Evolutionary conservation across 2,888 invertebrate genomes (phyloP), one percentile per base, ranked within the genome.

Genomic region (Crematogaster levior): DNA sequence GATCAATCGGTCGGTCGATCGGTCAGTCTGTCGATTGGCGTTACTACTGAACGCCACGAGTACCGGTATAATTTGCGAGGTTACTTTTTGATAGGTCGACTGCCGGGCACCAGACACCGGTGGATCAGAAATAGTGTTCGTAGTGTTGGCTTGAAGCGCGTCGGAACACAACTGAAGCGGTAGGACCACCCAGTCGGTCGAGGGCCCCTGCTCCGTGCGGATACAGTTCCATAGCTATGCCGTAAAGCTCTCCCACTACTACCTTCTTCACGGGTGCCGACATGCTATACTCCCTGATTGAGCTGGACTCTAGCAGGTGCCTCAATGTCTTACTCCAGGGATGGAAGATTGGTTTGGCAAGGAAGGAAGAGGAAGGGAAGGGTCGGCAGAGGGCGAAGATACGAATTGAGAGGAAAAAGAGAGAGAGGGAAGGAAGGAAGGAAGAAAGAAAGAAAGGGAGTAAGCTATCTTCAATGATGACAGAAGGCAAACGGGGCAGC

Each of bases 111-210:
- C 84, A 56, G 86, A 83, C 85, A 84, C 85, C 80, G 86, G 66
- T 30, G 88, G 86, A 88, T 88, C 87, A 72, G 91, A 91, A 91
- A 89, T 88, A 88, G 90, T 92, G 90, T 92, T 91, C 89, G 89
- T 89, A 92, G 93, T 94, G 93, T 93, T 93, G 93, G 92, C 93
- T 92, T 92, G 93, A 93, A 92, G 93, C 94, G 94, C 94, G 94
- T 93, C 94, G 93, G 92, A 93, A 93, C 92, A 93, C 93, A 94
- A 94, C 94, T 94, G 94, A 94, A 93, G 93, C 94, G 92, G 94
- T 94, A 93, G 94, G 94, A 94, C 94, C 94, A 94, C 94, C 94
- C 94, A 94, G 94, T 93, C 94, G 93, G 94, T 86, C 92, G 92
- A 91, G 92, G 91, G 92, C 90, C 92, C 91, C 90, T 89, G 90